Base-by-base conservation (phyloP, 2,888 invertebrate species). In the Aphrophora alni region DNA sequence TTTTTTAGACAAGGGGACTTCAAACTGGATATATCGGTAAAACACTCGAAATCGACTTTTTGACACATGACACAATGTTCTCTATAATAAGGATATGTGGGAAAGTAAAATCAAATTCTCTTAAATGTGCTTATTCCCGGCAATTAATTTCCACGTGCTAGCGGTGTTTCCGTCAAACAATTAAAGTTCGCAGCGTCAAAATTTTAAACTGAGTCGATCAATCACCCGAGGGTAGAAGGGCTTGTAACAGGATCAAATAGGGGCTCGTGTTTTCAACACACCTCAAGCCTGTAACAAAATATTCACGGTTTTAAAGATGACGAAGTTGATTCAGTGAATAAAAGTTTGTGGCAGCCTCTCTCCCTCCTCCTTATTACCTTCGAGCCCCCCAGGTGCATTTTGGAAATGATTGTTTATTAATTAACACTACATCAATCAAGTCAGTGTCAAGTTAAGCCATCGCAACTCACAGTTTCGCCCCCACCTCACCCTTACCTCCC, bases 391-490 rank as follows among this genome's bases (percentile, higher is more conserved):
- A 59, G 59, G 73, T 68, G 24, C 38, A 74, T 79, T 79, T 79
- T 79, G 73, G 74, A 28, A 78, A 78, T 83, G 82, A 83, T 83
- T 78, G 83, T 83, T 78, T 80, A 83, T 81, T 83, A 83, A 83
- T 83, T 83, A 83, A 83, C 83, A 80, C 82, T 80, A 82, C 83
- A 83, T 83, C 83, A 83, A 83, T 83, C 83, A 83, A 80, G 80
- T 76, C 59, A 80, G 59, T 59, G 59, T 59, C 59, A 59, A 8
- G 59, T 59, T 59, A 59, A 59, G 59, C 59, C 59, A 33, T 33
- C 33, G 33, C 33, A 33, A 33, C 3, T 8, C 33, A n/a, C 33
- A 3, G 33, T 33, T 33, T 3, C 59, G 2, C 59, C 8, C 44
- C 44, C 21, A 44, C 21, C 59, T 59, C 59, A 21, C 59, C 59